These are phyloP conservation scores for Drosophila quadrilineata DNA, from an alignment of 1,140 invertebrate species.

Conservation along the genomic window DNA sequence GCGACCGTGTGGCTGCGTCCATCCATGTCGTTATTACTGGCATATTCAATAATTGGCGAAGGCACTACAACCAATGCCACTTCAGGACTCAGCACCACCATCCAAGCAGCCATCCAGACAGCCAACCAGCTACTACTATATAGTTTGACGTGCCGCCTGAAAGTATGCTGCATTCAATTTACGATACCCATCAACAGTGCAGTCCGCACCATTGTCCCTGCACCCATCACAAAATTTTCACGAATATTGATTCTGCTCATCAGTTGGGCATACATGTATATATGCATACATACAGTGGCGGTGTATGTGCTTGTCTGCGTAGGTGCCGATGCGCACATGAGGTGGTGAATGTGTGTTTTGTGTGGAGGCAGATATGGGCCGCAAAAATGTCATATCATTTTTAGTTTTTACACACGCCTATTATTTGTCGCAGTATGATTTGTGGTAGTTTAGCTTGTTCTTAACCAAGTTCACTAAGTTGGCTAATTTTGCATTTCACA, in stretches of 20 bases:
- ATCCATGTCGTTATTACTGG: constrained; percentile 31
- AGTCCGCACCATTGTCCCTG: too few species aligned
- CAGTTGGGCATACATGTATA: not conserved
- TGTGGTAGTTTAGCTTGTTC: constrained; percentile 19
- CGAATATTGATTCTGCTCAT: constrained; percentile 58
- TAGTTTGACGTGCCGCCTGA: constrained; percentile 60
- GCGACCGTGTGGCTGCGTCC: constrained; percentile 1
- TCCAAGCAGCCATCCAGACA: too few species aligned
- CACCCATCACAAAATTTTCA: constrained; percentile 53
- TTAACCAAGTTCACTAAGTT: too few species aligned
- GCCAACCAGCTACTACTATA: not conserved
- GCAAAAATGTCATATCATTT: constrained; percentile 23
- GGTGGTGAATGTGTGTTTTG: constrained; percentile 3
- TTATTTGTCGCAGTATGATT: constrained; percentile 23
- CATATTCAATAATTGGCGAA: constrained; percentile 68
- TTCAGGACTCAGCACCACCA: too few species aligned
- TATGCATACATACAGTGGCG: not conserved
- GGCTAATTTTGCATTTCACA: too few species aligned
- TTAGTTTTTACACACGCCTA: constrained; percentile 54
- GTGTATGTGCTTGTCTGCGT: not conserved
- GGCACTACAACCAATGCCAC: constrained; percentile 13
- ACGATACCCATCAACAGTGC: constrained; percentile 38
- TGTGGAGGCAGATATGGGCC: not conserved
- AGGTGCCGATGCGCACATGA: constrained; percentile 3
- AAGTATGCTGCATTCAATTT: constrained; percentile 71